These are phyloP conservation scores for Synodontis membranacea DNA, from an alignment of 2,113 vertebrate genomes.

Conservation along the genomic window DNA sequence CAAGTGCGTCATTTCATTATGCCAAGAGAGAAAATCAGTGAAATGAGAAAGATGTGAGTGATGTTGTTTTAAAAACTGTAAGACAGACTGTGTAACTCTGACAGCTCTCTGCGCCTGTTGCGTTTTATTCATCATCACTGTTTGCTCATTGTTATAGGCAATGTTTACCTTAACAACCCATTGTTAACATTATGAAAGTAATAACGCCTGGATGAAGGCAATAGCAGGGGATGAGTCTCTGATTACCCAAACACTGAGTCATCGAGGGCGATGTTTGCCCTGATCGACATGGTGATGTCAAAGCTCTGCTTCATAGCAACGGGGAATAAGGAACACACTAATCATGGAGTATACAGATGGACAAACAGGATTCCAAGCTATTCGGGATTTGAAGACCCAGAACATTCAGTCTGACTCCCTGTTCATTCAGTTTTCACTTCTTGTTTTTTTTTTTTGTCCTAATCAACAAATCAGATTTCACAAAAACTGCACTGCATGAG, in stretches of 20 bases:
- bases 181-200: conserved; percentile 26
- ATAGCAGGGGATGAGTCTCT: conserved; percentile 18
- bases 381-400: background rate
- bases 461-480: background rate
- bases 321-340: background rate
- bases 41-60: background rate
- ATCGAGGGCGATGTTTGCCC: conserved; percentile 36
- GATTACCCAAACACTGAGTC: conserved; percentile 50
- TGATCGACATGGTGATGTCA: conserved; percentile 1
- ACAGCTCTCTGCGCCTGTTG: conserved; percentile 11
- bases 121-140: background rate
- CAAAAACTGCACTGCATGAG: background rate
- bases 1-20: background rate
- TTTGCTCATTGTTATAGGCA: background rate
- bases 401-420: background rate
- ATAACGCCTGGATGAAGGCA: conserved; percentile 12
- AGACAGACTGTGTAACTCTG: conserved; percentile 7
- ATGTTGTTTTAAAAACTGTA: background rate
- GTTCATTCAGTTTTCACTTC: background rate
- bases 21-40: background rate
- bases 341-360: background rate
- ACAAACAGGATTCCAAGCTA: background rate
- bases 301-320: conserved; percentile 26
- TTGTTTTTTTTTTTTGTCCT: background rate
- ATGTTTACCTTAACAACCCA: conserved; percentile 42